phyloP scores from a whole-genome alignment of 2,888 invertebrate species.

The Pyrochroa serraticornis region DNA sequence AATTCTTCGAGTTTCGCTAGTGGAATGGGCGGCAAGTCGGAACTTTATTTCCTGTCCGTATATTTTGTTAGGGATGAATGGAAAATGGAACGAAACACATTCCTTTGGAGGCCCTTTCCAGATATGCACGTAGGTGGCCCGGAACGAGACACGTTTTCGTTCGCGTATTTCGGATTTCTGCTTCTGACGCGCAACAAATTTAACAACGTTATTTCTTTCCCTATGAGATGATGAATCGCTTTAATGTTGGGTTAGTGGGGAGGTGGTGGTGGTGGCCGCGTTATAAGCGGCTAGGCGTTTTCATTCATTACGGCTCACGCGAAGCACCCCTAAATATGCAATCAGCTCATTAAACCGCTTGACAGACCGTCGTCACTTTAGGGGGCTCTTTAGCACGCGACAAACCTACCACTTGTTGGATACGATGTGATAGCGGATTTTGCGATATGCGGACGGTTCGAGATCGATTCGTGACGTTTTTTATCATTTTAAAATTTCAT shows the following conservation, averaged over 20 bases:
- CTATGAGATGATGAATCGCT: slow-evolving; percentile 7
- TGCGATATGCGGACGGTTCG: too few relatives aligned
- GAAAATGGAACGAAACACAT: too few relatives aligned
- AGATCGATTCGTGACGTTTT: too few relatives aligned
- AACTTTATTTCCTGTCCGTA: too few relatives aligned
- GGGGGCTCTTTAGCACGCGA: slow-evolving; percentile 27
- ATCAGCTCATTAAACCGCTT: slow-evolving; percentile 33
- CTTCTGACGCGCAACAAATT: not conserved
- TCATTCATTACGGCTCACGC: slow-evolving; percentile 31
- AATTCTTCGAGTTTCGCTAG: too few relatives aligned
- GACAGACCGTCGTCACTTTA: slow-evolving; percentile 27
- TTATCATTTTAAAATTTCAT: too few relatives aligned
- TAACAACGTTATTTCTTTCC: slow-evolving; percentile 9
- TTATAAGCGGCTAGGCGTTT: slow-evolving; percentile 21
- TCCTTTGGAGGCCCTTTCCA: too few relatives aligned
- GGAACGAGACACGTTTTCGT: too few relatives aligned
- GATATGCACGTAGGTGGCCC: too few relatives aligned
- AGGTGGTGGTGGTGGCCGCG: slow-evolving; percentile 4
- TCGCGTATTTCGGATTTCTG: not conserved
- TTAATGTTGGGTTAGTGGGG: slow-evolving; percentile 11
- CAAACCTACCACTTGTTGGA: slow-evolving; percentile 33
- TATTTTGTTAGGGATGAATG: too few relatives aligned
- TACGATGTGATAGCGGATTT: not conserved
- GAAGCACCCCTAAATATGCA: slow-evolving; percentile 35
- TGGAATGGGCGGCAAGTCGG: too few relatives aligned